Evolutionary conservation across 2,113 vertebrate species (phyloP).

Genomic region (Melanocharis versteri): DNA sequence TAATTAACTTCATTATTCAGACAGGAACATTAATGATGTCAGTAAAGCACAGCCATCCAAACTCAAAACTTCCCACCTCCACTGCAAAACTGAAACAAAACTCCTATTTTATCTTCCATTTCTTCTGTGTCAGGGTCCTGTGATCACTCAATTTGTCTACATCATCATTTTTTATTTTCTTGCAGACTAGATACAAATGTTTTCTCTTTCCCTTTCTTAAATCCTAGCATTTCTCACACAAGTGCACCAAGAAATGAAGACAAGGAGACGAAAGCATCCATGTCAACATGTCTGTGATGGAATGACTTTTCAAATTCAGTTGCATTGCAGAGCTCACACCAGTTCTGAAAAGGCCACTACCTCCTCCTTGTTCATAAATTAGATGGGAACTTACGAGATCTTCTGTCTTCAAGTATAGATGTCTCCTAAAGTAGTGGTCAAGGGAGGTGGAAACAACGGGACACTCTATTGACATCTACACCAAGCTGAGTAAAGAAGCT

Average conservation of each 20-base stretch:
- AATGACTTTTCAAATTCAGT: not conserved
- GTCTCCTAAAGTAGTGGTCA: not conserved
- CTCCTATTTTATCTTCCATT: not conserved
- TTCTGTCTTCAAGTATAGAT: not conserved
- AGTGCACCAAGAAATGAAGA: not conserved
- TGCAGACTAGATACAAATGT: not conserved
- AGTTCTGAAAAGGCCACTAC: not conserved
- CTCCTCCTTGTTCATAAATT: not conserved
- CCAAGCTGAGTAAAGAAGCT: not conserved
- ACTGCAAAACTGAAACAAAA: not conserved
- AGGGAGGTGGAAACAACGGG: not conserved
- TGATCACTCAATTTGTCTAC: not conserved
- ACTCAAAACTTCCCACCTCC: not conserved
- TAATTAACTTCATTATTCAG: not conserved
- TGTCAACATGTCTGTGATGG: rapidly evolving
- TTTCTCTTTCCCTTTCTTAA: not conserved
- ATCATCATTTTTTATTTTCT: not conserved
- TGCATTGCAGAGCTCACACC: not conserved
- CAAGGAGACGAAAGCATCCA: not conserved
- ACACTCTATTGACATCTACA: not conserved
- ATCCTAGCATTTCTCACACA: not conserved
- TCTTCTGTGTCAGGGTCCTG: not conserved
- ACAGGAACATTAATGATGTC: not conserved
- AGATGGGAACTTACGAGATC: not conserved
- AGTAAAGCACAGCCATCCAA: not conserved